Evolutionary conservation across 2,113 vertebrate genomes (phyloP).

Genomic region (Amblyopsis rosae): DNA sequence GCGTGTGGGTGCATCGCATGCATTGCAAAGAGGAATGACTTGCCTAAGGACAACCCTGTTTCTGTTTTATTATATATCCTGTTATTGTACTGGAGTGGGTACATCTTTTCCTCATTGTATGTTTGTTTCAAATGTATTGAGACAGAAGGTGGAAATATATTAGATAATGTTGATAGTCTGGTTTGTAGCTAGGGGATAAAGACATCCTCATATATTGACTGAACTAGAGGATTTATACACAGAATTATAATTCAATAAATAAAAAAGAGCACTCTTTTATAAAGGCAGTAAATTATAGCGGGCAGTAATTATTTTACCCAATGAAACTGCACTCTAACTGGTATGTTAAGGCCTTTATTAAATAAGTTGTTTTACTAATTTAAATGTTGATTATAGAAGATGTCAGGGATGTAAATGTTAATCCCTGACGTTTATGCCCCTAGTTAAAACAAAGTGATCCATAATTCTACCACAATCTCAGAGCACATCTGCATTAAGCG

Average conservation of each 20-base stretch:
- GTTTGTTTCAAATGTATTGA: not conserved
- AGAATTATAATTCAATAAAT: not conserved
- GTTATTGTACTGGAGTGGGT: not conserved
- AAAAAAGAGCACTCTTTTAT: no score
- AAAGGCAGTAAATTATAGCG: no score
- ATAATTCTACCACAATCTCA: conserved; percentile 5
- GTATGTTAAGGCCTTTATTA: no score
- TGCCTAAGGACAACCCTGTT: not conserved
- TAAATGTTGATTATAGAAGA: no score
- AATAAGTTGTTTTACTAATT: no score
- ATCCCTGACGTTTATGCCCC: not conserved
- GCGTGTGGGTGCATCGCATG: not conserved
- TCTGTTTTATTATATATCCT: not conserved
- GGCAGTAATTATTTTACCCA: no score
- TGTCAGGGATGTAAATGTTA: no score
- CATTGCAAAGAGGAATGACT: not conserved
- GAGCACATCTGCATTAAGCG: conserved; percentile 10
- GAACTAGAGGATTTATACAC: not conserved
- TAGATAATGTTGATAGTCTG: not conserved
- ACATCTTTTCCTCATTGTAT: not conserved
- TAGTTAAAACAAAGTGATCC: not conserved
- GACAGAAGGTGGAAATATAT: not conserved
- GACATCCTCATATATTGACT: no score
- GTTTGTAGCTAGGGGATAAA: not conserved
- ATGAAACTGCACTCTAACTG: no score